These are phyloP conservation scores for Willisornis vidua DNA, from an alignment of 2,113 vertebrate species.

Conservation along the genomic window DNA sequence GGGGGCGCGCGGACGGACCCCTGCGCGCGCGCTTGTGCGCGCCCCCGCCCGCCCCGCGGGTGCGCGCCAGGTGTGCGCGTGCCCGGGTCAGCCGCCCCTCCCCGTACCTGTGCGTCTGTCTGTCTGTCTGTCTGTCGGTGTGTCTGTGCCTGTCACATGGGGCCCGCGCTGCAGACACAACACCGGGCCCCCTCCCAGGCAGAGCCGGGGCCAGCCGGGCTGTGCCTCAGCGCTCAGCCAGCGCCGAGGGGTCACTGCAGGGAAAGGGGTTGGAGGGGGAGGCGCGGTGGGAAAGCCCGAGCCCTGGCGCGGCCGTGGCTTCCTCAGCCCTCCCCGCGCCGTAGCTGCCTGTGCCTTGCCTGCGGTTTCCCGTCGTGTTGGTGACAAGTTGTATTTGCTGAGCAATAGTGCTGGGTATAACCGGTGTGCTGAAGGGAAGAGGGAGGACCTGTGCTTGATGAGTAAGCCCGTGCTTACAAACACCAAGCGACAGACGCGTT, in stretches of 20 bases:
- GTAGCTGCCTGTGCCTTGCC: neutral
- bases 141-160: neutral
- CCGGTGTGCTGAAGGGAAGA: neutral
- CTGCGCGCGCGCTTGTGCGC: neutral
- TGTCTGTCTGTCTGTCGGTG: neutral
- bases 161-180: slow-evolving; percentile 46
- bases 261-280: neutral
- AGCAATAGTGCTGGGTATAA: neutral
- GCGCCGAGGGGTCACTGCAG: slow-evolving; percentile 4
- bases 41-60: neutral
- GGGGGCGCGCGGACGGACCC: neutral
- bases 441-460: neutral
- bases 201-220: neutral
- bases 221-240: neutral
- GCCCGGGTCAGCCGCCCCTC: neutral
- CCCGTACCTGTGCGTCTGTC: neutral
- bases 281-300: neutral
- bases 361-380: neutral
- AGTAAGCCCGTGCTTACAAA: neutral
- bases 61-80: neutral
- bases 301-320: neutral
- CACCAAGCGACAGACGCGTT: neutral
- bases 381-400: slow-evolving; percentile 47
- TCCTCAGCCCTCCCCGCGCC: neutral
- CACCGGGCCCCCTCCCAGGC: neutral